phyloP scores from a whole-genome alignment of 2,797 vertebrate genomes.

The Carcharodon carcharias region DNA sequence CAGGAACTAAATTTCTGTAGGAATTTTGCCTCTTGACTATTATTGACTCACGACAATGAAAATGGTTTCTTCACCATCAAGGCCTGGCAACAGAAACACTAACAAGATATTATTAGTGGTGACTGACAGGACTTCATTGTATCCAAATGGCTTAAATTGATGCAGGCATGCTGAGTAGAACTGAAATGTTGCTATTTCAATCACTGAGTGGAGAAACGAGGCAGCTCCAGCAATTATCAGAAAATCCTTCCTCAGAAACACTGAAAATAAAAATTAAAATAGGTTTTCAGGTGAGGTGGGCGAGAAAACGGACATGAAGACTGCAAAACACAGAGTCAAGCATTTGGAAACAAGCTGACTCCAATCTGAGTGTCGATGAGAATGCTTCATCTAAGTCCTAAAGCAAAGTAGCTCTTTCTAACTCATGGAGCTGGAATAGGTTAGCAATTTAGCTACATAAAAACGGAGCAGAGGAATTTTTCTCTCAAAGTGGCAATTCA shows the following conservation, averaged over 20 bases:
- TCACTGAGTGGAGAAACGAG: too few relatives aligned
- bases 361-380: background rate
- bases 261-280: background rate
- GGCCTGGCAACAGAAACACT: conserved; percentile 2
- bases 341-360: background rate
- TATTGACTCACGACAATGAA: background rate
- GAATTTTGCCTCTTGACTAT: background rate
- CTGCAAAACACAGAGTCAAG: background rate
- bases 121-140: background rate
- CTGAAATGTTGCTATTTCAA: background rate
- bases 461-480: background rate
- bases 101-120: conserved; percentile 2
- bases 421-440: background rate
- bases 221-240: background rate
- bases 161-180: background rate
- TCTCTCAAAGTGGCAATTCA: background rate
- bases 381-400: background rate
- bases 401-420: background rate
- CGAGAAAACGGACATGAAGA: background rate
- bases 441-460: background rate
- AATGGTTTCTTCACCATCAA: background rate
- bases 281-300: too few relatives aligned
- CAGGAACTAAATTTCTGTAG: background rate
- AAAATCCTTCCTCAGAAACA: background rate
- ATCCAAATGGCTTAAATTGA: background rate